These are phyloP conservation scores for Lithobates sylvaticus DNA, from an alignment of 2,797 vertebrate genomes.

Conservation along the genomic window DNA sequence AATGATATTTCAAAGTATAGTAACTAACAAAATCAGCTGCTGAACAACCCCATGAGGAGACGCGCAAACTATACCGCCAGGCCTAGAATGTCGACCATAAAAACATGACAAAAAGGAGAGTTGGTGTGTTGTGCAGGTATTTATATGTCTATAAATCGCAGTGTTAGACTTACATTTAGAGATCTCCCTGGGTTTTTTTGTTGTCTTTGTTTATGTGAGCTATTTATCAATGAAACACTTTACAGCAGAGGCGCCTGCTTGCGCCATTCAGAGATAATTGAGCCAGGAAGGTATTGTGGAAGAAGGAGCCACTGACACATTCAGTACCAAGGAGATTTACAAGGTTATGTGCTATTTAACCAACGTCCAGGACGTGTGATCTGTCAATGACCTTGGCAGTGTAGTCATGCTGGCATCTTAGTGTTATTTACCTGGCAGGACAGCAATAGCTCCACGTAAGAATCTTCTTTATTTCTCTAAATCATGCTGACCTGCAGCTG, in stretches of 20 bases:
- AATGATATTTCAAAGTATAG: background rate
- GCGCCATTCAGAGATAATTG: constrained; percentile 40
- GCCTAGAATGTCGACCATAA: constrained; percentile 23
- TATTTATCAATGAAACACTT: constrained; percentile 50
- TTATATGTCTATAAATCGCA: constrained; percentile 55
- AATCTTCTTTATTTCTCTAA: background rate
- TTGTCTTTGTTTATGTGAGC: constrained; percentile 41
- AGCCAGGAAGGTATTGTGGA: constrained; percentile 27
- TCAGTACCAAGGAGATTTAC: constrained; percentile 47
- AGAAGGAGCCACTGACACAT: constrained; percentile 45
- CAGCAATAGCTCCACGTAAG: constrained; percentile 1
- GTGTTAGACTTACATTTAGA: constrained; percentile 48
- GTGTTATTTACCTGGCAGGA: constrained; percentile 34
- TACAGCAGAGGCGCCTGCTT: constrained; percentile 31
- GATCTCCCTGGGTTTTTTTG: constrained; percentile 48
- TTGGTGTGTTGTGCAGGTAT: constrained; percentile 39
- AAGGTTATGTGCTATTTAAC: constrained; percentile 55
- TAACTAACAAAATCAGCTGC: too few relatives aligned
- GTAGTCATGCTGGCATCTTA: constrained; percentile 40
- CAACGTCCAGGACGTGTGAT: constrained; percentile 29
- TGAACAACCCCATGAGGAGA: background rate
- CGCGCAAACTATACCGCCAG: background rate
- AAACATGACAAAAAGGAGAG: constrained; percentile 1
- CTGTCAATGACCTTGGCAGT: constrained; percentile 42
- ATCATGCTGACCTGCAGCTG: background rate